These are phyloP conservation scores for Holcopasites calliopsidis DNA, from an alignment of 1,140 invertebrate species.

Conservation along the genomic window DNA sequence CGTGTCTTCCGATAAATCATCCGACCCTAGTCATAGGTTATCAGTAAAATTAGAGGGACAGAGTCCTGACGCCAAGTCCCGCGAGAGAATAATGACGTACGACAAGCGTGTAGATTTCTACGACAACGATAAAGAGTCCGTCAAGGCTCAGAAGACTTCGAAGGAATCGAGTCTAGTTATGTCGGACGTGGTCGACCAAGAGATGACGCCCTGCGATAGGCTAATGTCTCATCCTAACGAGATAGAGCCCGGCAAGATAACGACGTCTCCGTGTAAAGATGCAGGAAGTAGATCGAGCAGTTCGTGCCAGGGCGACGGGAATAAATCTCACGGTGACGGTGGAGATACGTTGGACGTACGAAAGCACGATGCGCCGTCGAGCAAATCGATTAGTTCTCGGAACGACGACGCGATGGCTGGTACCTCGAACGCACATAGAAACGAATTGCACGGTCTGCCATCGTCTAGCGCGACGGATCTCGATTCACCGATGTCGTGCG, in stretches of 20 bases:
- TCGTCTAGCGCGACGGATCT: constrained; percentile 70
- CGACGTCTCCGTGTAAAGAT: constrained; percentile 19
- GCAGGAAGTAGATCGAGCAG: constrained; percentile 39
- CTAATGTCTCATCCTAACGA: constrained; percentile 61
- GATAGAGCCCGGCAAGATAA: constrained; percentile 33
- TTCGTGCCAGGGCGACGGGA: constrained; percentile 49
- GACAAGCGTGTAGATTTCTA: constrained; percentile 49
- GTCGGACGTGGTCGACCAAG: constrained; percentile 67
- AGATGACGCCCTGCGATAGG: constrained; percentile 74
- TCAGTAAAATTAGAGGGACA: constrained; percentile 62
- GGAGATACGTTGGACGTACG: constrained; percentile 4
- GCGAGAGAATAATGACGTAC: constrained; percentile 64
- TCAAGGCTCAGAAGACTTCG: constrained; percentile 42
- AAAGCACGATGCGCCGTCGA: constrained; percentile 31
- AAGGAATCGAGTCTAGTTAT: constrained; percentile 44
- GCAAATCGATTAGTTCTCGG: constrained; percentile 17
- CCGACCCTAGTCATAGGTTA: constrained; percentile 73
- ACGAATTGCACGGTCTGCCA: constrained; percentile 40
- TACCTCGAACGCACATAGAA: constrained; percentile 16
- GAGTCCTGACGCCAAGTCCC: constrained; percentile 60
- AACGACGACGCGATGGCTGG: constrained; percentile 14
- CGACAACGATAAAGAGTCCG: constrained; percentile 47
- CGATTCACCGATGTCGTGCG: constrained; percentile 76
- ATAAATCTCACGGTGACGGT: constrained; percentile 40
- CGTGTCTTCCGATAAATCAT: constrained; percentile 67